Evolutionary conservation across 2,113 vertebrate species (phyloP).

Genomic region (Hydrolagus affinis): DNA sequence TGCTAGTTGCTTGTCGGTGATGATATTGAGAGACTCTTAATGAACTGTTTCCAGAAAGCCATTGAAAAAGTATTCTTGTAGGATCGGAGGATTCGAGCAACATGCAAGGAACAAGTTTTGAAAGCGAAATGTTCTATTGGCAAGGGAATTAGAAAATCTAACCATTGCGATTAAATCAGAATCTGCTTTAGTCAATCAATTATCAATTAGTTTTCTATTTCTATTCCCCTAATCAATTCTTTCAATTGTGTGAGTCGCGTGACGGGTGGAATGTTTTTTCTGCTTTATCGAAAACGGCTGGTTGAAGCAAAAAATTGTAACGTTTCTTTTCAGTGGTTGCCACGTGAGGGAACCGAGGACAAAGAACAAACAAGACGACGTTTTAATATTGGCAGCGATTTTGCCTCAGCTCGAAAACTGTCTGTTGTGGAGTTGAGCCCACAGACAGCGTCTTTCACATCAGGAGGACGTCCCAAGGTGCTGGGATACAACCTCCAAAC

Average conservation of each 20-base stretch:
- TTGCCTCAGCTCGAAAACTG: too few relatives aligned
- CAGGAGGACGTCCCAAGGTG: too few relatives aligned
- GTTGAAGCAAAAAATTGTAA: too few relatives aligned
- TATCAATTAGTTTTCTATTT: conserved; percentile 26
- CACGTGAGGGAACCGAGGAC: too few relatives aligned
- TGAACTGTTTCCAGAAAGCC: neutral
- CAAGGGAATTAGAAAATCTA: conserved; percentile 4
- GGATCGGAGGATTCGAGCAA: neutral
- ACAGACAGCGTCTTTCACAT: too few relatives aligned
- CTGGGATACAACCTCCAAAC: too few relatives aligned
- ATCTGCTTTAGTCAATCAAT: conserved; percentile 21
- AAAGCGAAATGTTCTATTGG: neutral
- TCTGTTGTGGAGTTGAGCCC: too few relatives aligned
- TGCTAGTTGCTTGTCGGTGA: too few relatives aligned
- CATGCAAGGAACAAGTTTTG: neutral
- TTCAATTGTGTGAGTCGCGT: conserved; percentile 21
- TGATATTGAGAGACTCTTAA: neutral
- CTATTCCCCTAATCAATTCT: neutral
- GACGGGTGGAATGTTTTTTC: neutral
- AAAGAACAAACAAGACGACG: too few relatives aligned
- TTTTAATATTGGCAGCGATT: too few relatives aligned
- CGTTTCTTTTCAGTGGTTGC: too few relatives aligned
- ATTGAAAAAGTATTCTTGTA: neutral
- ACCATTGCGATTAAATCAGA: neutral
- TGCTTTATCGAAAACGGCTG: neutral